These are phyloP conservation scores for Apostichopus californicus DNA, from an alignment of 35 echinoderm and acorn worm genomes.

Conservation along the genomic window DNA sequence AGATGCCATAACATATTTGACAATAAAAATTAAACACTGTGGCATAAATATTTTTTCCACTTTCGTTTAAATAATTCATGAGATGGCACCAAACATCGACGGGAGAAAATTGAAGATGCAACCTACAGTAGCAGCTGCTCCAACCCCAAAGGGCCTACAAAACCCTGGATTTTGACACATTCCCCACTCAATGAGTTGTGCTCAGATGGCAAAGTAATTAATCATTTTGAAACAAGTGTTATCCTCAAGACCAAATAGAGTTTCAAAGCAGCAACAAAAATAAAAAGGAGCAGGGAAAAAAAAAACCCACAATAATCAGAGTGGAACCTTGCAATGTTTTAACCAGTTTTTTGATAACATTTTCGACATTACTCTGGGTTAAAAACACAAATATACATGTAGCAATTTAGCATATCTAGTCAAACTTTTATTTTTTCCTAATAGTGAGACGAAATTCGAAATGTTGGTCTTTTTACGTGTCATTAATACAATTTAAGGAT, in stretches of 20 bases:
- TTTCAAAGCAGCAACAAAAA: background rate
- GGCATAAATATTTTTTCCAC: background rate
- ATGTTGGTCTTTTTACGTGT: too few relatives aligned
- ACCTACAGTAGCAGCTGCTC: background rate
- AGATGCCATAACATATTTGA: background rate
- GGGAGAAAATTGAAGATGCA: background rate
- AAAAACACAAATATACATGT: too few relatives aligned
- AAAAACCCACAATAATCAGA: too few relatives aligned
- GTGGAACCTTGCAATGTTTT: too few relatives aligned
- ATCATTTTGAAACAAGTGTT: background rate
- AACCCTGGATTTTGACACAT: background rate
- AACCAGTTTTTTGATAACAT: too few relatives aligned
- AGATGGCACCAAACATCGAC: background rate
- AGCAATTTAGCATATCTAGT: too few relatives aligned
- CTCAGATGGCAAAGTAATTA: background rate
- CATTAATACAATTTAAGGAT: too few relatives aligned
- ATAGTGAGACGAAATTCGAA: too few relatives aligned
- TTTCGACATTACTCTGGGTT: too few relatives aligned
- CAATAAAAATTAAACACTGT: background rate
- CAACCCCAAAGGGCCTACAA: background rate
- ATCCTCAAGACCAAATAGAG: background rate
- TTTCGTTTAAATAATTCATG: background rate
- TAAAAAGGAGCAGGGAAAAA: too few relatives aligned
- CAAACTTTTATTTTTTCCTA: too few relatives aligned
- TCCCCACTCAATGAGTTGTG: background rate